Base-by-base conservation (phyloP, 2,888 invertebrate species). In the Harpalus rubripes region DNA sequence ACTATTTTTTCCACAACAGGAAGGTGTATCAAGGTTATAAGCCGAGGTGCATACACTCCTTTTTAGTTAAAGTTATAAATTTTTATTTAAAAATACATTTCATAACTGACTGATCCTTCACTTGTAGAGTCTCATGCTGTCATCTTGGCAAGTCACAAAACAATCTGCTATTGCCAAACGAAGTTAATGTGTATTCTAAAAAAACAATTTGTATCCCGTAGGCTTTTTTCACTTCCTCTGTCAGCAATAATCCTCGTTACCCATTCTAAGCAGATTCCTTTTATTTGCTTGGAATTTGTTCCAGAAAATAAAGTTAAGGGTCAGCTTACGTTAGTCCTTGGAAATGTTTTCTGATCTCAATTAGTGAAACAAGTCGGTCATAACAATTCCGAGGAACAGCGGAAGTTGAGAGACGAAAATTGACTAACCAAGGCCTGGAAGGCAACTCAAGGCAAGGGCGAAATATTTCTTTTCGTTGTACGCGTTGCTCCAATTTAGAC, bases 251-350 rank as follows among this genome's bases (percentile, higher is more conserved):
- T 74, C 72, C 72, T 74, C 44, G 72, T 74, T 74, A 41, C 16
- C 44, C 18, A 44, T 16, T 7, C 72, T 18, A 44, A 74, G 41
- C 4, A 39, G 16, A 41, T 41, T 41, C 16, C 41, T 16, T 41
- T 74, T 74, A 74, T 74, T 74, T 63, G 63, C 16, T 18, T 18
- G 59, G 59, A 61, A 61, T 26, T 63, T 74, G 18, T 74, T 74
- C 72, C 72, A 74, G 72, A 74, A 74, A 44, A 74, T 74, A 74
- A 74, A 74, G 44, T 74, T 44, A 74, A 74, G 78, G 78, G 78
- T 58, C 78, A 59, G 59, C 58, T 78, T 78, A 59, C 59, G 56
- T 26, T 58, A 78, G 78, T 56, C 78, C 44, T 78, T 26, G 56
- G 32, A 58, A 78, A 78, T 78, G 56, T 26, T 78, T 58, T 26